Conservation (phyloP, 2,888 invertebrate species). For the Nesidiocoris tenuis region DNA sequence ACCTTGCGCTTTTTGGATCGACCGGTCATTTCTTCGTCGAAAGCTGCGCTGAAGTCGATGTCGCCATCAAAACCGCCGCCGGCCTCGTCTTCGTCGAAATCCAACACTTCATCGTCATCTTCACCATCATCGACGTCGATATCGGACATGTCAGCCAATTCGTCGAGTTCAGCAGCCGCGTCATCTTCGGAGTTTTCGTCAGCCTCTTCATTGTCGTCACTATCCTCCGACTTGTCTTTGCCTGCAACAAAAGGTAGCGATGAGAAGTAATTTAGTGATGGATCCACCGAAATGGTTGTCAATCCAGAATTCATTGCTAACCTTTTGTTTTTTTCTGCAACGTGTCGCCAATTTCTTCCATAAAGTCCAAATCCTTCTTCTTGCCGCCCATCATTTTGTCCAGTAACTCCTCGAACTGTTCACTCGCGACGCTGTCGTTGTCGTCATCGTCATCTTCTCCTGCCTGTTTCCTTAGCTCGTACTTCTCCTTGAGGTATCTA, state of each 20-base stretch:
- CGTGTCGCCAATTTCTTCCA: constrained; percentile 55
- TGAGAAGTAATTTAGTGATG: background rate
- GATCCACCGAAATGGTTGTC: no score
- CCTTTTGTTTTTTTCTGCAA: constrained; percentile 53
- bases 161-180: constrained; percentile 54
- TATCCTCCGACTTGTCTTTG: background rate
- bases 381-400: constrained; percentile 57
- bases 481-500: constrained; percentile 59
- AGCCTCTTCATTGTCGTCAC: background rate
- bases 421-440: constrained; percentile 72
- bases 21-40: background rate
- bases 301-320: constrained; percentile 10
- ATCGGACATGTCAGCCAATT: constrained; percentile 49
- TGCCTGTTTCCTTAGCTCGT: constrained; percentile 51
- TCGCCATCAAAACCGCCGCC: constrained; percentile 54
- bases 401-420: constrained; percentile 73
- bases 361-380: constrained; percentile 63
- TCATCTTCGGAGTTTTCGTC: constrained; percentile 24
- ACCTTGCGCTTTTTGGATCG: constrained; percentile 29
- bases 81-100: constrained; percentile 53
- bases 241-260: background rate
- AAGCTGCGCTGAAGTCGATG: constrained; percentile 52
- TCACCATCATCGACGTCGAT: constrained; percentile 52
- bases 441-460: constrained; percentile 59
- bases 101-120: constrained; percentile 57